Conservation (phyloP, 2,797 vertebrate species). For the Psittacula derbiana region DNA sequence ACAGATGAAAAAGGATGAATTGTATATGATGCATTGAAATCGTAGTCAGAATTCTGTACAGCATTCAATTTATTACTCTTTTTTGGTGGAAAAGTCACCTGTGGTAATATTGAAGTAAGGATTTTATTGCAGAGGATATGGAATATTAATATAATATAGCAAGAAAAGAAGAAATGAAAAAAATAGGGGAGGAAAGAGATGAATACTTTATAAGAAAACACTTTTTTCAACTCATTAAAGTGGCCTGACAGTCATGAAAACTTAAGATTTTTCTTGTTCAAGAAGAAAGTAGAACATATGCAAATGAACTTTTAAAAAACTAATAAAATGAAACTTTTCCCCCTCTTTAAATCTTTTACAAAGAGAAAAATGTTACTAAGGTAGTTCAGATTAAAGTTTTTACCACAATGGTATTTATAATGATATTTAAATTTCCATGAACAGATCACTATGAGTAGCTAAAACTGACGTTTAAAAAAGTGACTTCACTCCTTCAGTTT, state of each 20-base stretch:
- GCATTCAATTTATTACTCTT: not conserved
- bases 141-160: not conserved
- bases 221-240: constrained; percentile 54
- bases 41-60: not conserved
- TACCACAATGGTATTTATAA: not conserved
- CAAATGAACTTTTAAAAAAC: constrained; percentile 27
- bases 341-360: not conserved
- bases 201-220: constrained; percentile 64
- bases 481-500: not conserved
- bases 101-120: not conserved
- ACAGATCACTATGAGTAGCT: not conserved
- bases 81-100: not conserved
- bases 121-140: constrained; percentile 1
- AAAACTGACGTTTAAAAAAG: not conserved
- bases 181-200: constrained; percentile 9
- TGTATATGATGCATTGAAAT: not conserved
- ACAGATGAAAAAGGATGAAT: not conserved
- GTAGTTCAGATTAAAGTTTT: not conserved
- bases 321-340: not conserved
- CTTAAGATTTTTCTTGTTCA: constrained; percentile 25
- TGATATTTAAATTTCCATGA: not conserved
- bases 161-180: not conserved
- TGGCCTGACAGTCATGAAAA: constrained; percentile 39
- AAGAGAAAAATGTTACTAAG: not conserved
- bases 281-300: constrained; percentile 39